Base-by-base conservation (phyloP, 2,113 vertebrate genomes). In the Solenodon paradoxus region DNA sequence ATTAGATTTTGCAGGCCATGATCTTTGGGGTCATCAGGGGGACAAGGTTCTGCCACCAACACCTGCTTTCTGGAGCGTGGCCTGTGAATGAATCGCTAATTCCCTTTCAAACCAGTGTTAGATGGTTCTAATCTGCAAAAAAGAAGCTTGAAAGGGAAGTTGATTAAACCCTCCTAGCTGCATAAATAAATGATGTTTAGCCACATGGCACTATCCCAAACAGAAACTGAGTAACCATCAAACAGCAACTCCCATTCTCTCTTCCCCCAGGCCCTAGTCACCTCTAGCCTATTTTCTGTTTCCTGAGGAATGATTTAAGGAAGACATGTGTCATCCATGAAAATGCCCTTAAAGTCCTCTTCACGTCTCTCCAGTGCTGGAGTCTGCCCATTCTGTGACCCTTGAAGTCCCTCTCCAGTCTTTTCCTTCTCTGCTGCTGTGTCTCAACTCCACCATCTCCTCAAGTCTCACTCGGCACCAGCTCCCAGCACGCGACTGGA, bases 381-480 rank as follows among this genome's bases (percentile, higher is more conserved):
- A 6, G 24, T 15, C 32, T 64, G 69, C 32, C 13, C 26, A 53
- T 11, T 66, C 68, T 74, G 30, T 61, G 30, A 40, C 16, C 13
- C 26, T 22, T n/a, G 26, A 7, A 16, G 2, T 17, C 30, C 42
- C 19, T 45, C 35, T 77, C 24, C 47, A n/a, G 12, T 9, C 17
- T 75, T 47, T 68, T 40, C 26, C 20, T 26, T 26, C 40, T 40
- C 66, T 45, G 30, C 63, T 40, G 83, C 12, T 51, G 3, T 55
- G n/a, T 32, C 53, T 63, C 5, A 28, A n/a, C 22, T 38, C 17
- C 7, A 24, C 64, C 22, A 74, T 72, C 53, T 42, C 17, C 28
- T 49, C 5, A 6, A 8, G 1, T 4, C 3, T 19, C 35, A 7
- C 6, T 22, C 7, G 12, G 2, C 2, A 3, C 51, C 20, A 13